Conservation (phyloP, 2,797 vertebrate species). For the Acomys russatus region DNA sequence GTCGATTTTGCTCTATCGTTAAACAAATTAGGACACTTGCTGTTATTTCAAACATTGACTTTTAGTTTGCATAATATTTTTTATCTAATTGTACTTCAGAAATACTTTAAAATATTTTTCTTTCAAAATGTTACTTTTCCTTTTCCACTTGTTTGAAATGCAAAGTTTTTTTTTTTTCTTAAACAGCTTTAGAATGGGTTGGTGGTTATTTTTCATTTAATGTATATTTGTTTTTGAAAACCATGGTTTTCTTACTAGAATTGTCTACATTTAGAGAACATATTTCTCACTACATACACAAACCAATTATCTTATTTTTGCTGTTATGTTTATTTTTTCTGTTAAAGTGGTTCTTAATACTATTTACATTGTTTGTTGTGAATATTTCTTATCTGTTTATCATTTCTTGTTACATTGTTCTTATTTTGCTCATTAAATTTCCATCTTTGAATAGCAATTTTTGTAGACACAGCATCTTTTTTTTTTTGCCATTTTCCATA, state of each 20-base stretch:
- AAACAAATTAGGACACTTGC: slow-evolving; percentile 55
- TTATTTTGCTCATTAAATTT: background rate
- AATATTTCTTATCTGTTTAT: background rate
- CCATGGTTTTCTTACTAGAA: background rate
- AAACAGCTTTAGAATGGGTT: slow-evolving; percentile 2
- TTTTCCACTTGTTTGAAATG: background rate
- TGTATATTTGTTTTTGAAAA: background rate
- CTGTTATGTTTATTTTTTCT: background rate
- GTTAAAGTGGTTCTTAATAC: background rate
- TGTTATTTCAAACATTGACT: slow-evolving; percentile 7
- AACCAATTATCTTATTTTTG: background rate
- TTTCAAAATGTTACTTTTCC: background rate
- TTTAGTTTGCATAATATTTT: slow-evolving; percentile 36
- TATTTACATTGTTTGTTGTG: background rate
- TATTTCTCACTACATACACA: background rate
- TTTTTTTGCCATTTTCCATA: background rate
- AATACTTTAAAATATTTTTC: background rate
- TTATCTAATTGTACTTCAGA: slow-evolving; percentile 39
- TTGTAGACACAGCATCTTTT: background rate
- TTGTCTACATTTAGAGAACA: background rate
- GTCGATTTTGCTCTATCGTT: slow-evolving; percentile 44
- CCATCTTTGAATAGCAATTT: slow-evolving; percentile 10
- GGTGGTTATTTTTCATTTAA: slow-evolving; percentile 30
- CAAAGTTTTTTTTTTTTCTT: background rate
- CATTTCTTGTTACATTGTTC: background rate